Evolutionary conservation across 2,888 invertebrate genomes (phyloP).

Genomic region (Tipula lateralis): DNA sequence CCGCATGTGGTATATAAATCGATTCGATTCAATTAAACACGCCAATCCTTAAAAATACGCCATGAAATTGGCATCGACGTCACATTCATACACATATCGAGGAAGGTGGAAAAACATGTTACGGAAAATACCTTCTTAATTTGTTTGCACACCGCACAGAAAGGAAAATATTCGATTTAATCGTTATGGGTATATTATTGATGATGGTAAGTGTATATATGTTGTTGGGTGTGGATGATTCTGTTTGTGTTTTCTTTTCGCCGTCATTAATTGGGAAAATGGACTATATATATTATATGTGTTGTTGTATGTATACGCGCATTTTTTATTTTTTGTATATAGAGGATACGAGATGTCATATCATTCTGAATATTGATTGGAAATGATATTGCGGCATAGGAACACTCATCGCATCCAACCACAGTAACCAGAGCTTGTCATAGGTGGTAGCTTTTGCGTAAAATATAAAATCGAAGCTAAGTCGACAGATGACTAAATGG

Average conservation of each 20-base stretch:
- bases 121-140: not conserved
- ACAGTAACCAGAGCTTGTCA: too few relatives aligned
- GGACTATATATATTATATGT: not conserved
- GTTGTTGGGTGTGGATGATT: not conserved
- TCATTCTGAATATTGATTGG: not conserved
- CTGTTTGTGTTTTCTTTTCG: not conserved
- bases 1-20: too few relatives aligned
- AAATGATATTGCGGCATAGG: too few relatives aligned
- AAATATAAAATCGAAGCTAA: too few relatives aligned
- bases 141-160: not conserved
- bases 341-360: not conserved
- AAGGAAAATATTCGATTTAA: not conserved
- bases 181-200: conserved; percentile 14
- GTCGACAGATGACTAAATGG: too few relatives aligned
- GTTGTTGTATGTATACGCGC: not conserved
- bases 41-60: not conserved
- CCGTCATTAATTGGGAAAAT: not conserved
- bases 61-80: not conserved
- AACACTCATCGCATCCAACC: too few relatives aligned
- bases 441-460: too few relatives aligned
- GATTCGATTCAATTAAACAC: not conserved
- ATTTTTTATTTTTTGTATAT: not conserved
- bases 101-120: not conserved
- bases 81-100: not conserved
- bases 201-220: not conserved